A percentile compares a stretch with the other conserved stretches of the same genome.
phyloP scores from a whole-genome alignment of 2,888 invertebrate species.

The Tipula lateralis region DNA sequence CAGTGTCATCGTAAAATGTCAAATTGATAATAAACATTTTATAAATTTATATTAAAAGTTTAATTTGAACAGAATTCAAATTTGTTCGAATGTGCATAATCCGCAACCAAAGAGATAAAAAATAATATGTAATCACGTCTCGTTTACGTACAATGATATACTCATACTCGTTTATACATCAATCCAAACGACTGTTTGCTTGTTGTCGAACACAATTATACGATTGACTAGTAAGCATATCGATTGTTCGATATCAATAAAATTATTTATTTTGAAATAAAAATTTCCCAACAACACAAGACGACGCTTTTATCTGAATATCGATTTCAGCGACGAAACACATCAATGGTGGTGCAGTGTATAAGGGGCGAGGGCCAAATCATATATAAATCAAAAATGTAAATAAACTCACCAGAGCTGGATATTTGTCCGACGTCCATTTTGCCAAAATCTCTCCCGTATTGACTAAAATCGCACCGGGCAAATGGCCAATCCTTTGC shows the following conservation, averaged over 20 bases:
- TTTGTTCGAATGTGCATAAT: background rate
- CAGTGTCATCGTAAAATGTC: background rate
- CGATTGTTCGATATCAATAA: background rate
- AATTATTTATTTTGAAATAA: background rate
- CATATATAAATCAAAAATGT: background rate
- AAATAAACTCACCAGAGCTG: slow-evolving; percentile 57
- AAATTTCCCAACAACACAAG: background rate
- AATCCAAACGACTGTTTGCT: background rate
- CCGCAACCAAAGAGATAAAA: background rate
- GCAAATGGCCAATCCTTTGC: slow-evolving; percentile 69
- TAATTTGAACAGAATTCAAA: background rate
- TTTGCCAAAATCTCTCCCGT: slow-evolving; percentile 68
- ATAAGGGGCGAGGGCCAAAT: background rate
- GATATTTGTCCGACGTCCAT: slow-evolving; percentile 67
- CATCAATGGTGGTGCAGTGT: too few species aligned
- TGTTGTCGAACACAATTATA: background rate
- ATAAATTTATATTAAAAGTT: background rate
- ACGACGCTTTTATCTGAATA: background rate
- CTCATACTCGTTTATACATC: background rate
- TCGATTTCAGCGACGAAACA: too few species aligned
- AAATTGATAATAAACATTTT: background rate
- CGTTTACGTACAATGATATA: background rate
- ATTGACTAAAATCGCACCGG: slow-evolving; percentile 70
- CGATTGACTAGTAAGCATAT: too few species aligned
- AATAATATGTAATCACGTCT: background rate